Percentiles rank a stretch among this genome's conserved stretches.
These are phyloP conservation scores for Holothuria leucospilota DNA, from an alignment of 53 echinoderm and acorn worm species.

Conservation along the genomic window DNA sequence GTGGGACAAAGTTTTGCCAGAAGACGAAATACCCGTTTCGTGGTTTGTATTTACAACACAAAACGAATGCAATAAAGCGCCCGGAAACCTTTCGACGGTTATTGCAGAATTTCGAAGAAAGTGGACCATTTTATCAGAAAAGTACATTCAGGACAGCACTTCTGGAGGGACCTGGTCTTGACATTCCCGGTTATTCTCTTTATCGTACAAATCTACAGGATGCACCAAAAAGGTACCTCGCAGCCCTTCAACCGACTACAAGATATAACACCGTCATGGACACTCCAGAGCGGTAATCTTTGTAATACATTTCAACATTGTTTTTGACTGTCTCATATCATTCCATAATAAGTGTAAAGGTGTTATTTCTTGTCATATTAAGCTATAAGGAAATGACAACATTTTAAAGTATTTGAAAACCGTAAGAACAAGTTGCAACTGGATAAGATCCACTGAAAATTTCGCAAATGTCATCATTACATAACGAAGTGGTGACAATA, in stretches of 20 bases:
- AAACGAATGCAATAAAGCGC: constrained; percentile 1
- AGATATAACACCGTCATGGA: constrained; percentile 1
- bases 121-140: too few relatives aligned
- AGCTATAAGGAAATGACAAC: too few relatives aligned
- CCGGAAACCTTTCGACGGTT: neutral
- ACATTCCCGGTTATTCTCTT: neutral
- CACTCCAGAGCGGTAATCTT: constrained; percentile 1
- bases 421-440: too few relatives aligned
- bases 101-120: neutral
- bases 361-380: too few relatives aligned
- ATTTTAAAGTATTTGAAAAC: too few relatives aligned
- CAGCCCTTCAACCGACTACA: constrained; percentile 4
- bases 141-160: too few relatives aligned
- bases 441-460: too few relatives aligned
- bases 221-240: constrained; percentile 4
- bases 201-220: constrained; percentile 3
- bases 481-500: too few relatives aligned
- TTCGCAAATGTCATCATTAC: too few relatives aligned
- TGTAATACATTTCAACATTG: neutral
- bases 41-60: constrained; percentile 4
- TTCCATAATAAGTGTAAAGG: too few relatives aligned
- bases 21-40: neutral
- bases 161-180: too few relatives aligned
- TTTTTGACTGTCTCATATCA: neutral
- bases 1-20: constrained; percentile 8